Conservation (phyloP, 2,888 invertebrate species). For the Thyatira batis region DNA sequence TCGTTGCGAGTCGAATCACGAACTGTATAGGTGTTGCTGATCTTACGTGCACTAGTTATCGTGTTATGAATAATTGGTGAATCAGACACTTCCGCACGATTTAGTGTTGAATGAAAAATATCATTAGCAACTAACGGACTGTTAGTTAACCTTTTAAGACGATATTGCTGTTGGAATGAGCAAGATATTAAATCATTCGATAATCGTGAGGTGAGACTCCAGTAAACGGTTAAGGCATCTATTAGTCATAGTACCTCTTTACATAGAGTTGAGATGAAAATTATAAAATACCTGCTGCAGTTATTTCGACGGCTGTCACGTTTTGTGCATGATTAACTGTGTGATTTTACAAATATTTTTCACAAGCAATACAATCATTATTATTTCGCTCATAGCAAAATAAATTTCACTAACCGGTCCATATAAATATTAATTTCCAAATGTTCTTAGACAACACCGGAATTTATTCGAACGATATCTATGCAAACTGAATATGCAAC, state of each 20-base stretch:
- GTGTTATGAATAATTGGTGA: conserved; percentile 32
- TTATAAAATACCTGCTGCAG: neutral
- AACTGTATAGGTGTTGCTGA: conserved; percentile 53
- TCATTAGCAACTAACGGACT: neutral
- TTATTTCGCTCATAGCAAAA: neutral
- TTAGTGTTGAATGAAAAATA: conserved; percentile 5
- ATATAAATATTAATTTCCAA: neutral
- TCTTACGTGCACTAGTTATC: conserved; percentile 45
- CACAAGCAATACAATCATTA: neutral
- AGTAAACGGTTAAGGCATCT: neutral
- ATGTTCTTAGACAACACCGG: neutral
- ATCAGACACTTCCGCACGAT: conserved; percentile 19
- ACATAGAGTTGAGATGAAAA: neutral
- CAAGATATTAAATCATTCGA: conserved; percentile 1
- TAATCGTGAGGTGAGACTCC: neutral
- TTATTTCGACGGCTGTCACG: neutral
- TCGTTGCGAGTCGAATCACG: conserved; percentile 59
- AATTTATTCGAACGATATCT: neutral
- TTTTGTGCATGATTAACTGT: too few relatives aligned
- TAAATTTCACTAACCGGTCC: neutral
- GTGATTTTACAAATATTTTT: too few relatives aligned
- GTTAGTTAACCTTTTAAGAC: neutral
- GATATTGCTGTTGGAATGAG: neutral
- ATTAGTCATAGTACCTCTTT: neutral
- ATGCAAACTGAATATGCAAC: neutral